Evolutionary conservation across 2,113 vertebrate genomes (phyloP).

Genomic region (Burhinus oedicnemus): DNA sequence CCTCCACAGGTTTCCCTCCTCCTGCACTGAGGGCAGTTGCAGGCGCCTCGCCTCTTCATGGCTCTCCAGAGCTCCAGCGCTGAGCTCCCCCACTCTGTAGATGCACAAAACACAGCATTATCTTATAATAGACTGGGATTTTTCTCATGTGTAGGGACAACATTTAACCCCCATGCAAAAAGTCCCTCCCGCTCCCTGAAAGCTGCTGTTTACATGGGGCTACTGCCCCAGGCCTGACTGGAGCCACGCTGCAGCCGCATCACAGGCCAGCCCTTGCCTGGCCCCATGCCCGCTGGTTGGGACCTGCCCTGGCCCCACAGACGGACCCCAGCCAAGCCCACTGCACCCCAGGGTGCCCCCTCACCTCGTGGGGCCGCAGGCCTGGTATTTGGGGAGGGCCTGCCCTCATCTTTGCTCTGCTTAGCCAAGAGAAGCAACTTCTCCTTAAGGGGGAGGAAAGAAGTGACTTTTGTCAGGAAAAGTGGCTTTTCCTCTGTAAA

Average conservation of each 20-base stretch:
- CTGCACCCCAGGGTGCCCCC: not conserved
- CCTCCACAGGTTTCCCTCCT: not conserved
- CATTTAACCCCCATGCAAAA: not conserved
- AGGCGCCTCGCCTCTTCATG: not conserved
- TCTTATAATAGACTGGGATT: not conserved
- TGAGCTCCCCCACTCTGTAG: not conserved
- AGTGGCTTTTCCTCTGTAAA: not conserved
- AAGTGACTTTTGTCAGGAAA: not conserved
- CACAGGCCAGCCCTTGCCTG: fast-evolving
- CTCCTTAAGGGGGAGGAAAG: not conserved
- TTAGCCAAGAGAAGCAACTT: not conserved
- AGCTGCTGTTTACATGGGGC: not conserved
- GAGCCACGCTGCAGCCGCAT: not conserved
- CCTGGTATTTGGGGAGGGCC: fast-evolving
- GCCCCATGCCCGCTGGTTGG: fast-evolving
- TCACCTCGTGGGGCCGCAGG: fast-evolving
- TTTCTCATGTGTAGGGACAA: not conserved
- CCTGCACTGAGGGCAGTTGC: not conserved
- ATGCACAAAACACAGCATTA: not conserved
- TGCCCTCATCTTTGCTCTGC: not conserved
- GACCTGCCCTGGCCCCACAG: too few species aligned
- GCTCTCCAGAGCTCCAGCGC: not conserved
- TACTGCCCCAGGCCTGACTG: not conserved
- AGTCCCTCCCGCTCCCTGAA: not conserved
- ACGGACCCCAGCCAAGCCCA: fast-evolving